A percentile compares a stretch with the other conserved stretches of the same genome.
Evolutionary conservation across 2,113 vertebrate species (phyloP).

Genomic region (Oreotragus oreotragus): DNA sequence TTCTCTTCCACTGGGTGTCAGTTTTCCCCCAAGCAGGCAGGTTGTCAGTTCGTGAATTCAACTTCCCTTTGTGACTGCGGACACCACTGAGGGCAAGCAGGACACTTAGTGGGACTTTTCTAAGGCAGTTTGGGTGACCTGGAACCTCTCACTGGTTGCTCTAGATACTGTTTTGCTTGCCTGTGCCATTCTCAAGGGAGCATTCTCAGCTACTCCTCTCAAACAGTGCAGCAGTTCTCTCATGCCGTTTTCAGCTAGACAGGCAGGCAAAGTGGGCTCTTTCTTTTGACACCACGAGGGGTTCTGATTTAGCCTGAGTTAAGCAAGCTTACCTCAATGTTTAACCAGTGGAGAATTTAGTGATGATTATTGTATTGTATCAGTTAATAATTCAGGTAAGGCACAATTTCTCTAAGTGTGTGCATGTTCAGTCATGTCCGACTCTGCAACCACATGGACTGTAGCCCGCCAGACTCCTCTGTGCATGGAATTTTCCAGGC

Average conservation of each 20-base stretch:
- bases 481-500: neutral
- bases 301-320: slow-evolving; percentile 1
- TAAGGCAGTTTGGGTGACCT: slow-evolving; percentile 36
- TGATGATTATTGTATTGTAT: neutral
- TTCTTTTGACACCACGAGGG: neutral
- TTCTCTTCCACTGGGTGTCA: slow-evolving; percentile 67
- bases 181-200: neutral
- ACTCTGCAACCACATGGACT: neutral
- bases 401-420: neutral
- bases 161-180: slow-evolving; percentile 9
- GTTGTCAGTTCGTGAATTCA: slow-evolving; percentile 74
- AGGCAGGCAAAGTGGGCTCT: neutral
- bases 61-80: neutral
- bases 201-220: neutral
- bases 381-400: slow-evolving; percentile 5
- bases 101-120: slow-evolving; percentile 30
- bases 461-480: neutral
- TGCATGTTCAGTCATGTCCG: neutral
- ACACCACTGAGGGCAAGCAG: slow-evolving; percentile 17
- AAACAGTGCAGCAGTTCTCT: neutral
- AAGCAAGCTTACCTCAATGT: neutral
- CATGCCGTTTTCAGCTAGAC: neutral
- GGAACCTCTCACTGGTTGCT: slow-evolving; percentile 33
- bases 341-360: neutral
- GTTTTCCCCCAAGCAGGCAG: slow-evolving; percentile 62